These are phyloP conservation scores for Lasiurus cinereus DNA, from an alignment of 2,113 vertebrate species.

Conservation along the genomic window DNA sequence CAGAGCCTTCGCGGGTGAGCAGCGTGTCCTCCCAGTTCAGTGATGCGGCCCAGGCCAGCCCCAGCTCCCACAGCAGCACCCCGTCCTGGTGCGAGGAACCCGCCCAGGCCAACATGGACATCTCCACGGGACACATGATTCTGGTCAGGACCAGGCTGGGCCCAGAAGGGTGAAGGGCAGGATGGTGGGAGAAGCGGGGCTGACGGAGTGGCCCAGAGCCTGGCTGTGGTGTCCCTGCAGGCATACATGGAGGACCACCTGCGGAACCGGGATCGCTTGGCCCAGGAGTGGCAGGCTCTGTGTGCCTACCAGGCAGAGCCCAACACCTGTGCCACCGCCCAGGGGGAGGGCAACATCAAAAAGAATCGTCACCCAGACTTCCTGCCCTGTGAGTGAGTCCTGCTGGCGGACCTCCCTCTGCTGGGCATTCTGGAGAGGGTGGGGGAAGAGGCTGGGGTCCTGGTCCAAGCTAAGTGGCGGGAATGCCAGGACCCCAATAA, in stretches of 20 bases:
- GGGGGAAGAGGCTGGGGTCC: not conserved
- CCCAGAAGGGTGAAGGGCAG: not conserved
- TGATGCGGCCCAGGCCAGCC: constrained; percentile 95
- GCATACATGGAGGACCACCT: constrained; percentile 99
- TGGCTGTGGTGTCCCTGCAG: constrained; percentile 81
- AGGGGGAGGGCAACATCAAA: constrained; percentile 91
- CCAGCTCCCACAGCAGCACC: constrained; percentile 98
- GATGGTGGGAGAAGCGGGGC: not conserved
- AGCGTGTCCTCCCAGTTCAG: constrained; percentile 99
- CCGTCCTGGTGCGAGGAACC: constrained; percentile 99
- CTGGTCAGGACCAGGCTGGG: constrained; percentile 89
- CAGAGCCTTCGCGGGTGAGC: constrained; percentile 96
- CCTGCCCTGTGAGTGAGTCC: constrained; percentile 93
- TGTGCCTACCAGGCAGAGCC: constrained; percentile 98
- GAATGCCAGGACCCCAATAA: not conserved
- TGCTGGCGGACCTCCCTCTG: not conserved
- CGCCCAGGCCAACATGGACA: constrained; percentile 99
- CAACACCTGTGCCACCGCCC: constrained; percentile 90
- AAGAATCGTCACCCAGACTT: constrained; percentile 94
- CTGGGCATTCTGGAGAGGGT: not conserved
- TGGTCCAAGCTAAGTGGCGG: not conserved
- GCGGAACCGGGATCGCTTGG: constrained; percentile 95
- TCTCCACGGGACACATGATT: constrained; percentile 99
- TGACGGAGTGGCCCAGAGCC: not conserved
- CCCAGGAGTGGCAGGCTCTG: constrained; percentile 97